Percentiles rank a stretch among this genome's conserved stretches.
Evolutionary conservation across 2,888 invertebrate species (phyloP).

Genomic region (Drosophila bunnanda): DNA sequence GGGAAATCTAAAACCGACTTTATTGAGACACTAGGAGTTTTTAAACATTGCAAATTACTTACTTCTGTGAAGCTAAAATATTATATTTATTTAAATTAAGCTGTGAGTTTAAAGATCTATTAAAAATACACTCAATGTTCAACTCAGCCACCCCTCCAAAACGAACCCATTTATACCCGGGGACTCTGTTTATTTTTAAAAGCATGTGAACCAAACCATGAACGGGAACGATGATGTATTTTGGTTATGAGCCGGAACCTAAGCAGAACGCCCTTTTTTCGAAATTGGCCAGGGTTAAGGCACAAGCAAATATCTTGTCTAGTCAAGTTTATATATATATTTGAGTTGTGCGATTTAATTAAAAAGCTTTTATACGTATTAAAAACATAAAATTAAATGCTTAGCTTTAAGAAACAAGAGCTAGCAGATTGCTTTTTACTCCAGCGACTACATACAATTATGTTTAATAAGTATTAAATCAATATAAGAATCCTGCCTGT

Average conservation of each 20-base stretch:
- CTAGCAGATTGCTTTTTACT: not conserved
- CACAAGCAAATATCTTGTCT: not conserved
- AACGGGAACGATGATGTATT: constrained; percentile 10
- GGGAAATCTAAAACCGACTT: not conserved
- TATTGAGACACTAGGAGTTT: not conserved
- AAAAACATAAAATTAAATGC: not conserved
- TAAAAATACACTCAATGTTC: constrained; percentile 1
- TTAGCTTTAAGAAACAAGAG: not conserved
- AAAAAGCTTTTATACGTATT: not conserved
- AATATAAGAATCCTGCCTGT: not conserved
- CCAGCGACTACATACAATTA: not conserved
- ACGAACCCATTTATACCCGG: not conserved
- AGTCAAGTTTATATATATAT: not conserved
- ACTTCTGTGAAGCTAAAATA: not conserved
- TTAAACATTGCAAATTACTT: not conserved
- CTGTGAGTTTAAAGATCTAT: not conserved
- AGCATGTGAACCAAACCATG: constrained; percentile 15
- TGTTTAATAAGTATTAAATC: not conserved
- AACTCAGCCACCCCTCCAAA: not conserved
- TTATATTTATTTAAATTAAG: not conserved
- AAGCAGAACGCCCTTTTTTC: constrained; percentile 6
- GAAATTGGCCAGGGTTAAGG: constrained; percentile 1
- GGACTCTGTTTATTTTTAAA: constrained; percentile 13
- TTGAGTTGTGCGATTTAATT: not conserved
- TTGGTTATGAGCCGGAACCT: constrained; percentile 15